Evolutionary conservation across 64 coral and sea anemone genomes (phyloP), one percentile per base, ranked within the genome.

Genomic region (Stichodactyla mertensii): DNA sequence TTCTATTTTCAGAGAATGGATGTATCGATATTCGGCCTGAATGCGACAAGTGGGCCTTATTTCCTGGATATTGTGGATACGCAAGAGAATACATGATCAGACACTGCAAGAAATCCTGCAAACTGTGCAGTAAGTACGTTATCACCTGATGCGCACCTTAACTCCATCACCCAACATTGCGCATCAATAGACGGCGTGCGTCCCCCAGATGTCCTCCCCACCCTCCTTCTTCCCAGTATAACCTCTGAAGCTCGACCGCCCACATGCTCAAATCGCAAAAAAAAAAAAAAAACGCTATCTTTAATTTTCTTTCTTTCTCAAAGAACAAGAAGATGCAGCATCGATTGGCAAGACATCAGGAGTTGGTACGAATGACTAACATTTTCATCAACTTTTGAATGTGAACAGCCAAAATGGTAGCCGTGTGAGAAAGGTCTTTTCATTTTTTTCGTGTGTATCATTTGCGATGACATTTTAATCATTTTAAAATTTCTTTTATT

Each of bases 41-140:
- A 80, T 88, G 87, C 55, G 22, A 1, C 36, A 53, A 59, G 16
- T 80, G 52, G 74, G 87, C 87, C 15, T 26, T 27, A 10, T 58
- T 60, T 81, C 64, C 55, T 52, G 87, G 87, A 78, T 88, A 88
- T 45, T 88, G 87, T 80, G 51, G 56, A 2, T 88, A 88, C 77
- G 55, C 74, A 14, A 60, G 74, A 14, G 77, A 13, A 5, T 88
- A 78, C 45, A 88, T 88, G 87, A 57, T 16, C 60, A 62, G 45
- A 53, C 54, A 58, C 8, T 88, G 87, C 57, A 51, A 55, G 28
- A 78, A 56, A 59, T 88, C 87, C 77, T 88, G 87, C 16, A 55
- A 58, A 45, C 55, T 57, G 19, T 88, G 87, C 10, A 66, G 62
- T 66, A 66, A 66, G 62, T 66, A 66, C 1, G 3, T 45, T 45